Base-by-base conservation (phyloP, 2,888 invertebrate species). In the Cosmia trapezina region DNA sequence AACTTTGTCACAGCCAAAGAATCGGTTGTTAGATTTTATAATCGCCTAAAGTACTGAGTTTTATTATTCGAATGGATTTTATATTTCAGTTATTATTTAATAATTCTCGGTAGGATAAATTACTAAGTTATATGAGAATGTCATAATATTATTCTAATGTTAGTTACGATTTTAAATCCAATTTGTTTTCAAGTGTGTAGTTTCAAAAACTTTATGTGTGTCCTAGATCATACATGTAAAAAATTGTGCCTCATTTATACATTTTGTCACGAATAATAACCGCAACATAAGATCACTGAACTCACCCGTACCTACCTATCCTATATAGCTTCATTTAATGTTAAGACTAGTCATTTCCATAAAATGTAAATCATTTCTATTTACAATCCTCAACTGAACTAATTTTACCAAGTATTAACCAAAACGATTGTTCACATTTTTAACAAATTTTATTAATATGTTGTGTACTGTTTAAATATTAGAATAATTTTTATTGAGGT, bases 361-460 rank as follows among this genome's bases (percentile, higher is more conserved):
- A 66, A 80, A 76, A 69, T 76, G 60, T 81, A 86, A 83, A 85
- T 84, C 79, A 81, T 87, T 87, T 87, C 86, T 90, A 84, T 83
- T 81, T 86, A 87, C 86, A 87, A 85, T 84, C 85, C 87, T 88
- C 87, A 88, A 89, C 83, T 84, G 79, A 83, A 83, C 86, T 90
- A 89, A 89, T 86, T 84, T 89, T 92, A 91, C 91, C 91, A 92
- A 92, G 87, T 92, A 94, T 92, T 95, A 94, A 95, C 96, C 95
- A 96, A 96, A 95, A 92, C 88, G 81, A 94, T 95, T 95, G 95
- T 95, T 95, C 93, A 93, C 91, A 90, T 91, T 91, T 84, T 95
- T 94, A 94, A 94, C 91, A 95, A 95, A 96, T 95, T 96, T 94
- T 96, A 95, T 95, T 91, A 92, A 92, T 93, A 92, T 88, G 95